Conservation (phyloP, 2,113 vertebrate genomes). For the Leuciscus idus region DNA sequence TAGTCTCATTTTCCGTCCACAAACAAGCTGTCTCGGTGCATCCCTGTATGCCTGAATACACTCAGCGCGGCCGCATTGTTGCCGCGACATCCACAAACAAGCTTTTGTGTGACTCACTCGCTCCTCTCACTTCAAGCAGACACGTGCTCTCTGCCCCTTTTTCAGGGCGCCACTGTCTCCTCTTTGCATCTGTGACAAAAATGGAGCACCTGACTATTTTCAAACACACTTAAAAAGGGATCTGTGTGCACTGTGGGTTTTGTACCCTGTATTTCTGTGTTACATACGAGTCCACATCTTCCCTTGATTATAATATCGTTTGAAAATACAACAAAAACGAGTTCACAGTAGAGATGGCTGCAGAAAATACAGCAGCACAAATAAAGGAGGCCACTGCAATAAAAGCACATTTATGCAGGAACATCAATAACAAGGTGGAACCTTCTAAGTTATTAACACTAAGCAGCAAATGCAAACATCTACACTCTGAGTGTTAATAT, state of each 20-base stretch:
- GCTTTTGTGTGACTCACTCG: slow-evolving; percentile 31
- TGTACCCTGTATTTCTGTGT: neutral
- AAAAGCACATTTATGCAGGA: neutral
- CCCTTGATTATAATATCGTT: slow-evolving; percentile 11
- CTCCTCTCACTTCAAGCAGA: slow-evolving; percentile 12
- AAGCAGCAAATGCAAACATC: neutral
- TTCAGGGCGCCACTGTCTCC: neutral
- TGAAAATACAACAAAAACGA: neutral
- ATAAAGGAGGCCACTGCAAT: slow-evolving; percentile 12
- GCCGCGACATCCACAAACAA: slow-evolving; percentile 27
- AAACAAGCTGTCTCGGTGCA: slow-evolving; percentile 39
- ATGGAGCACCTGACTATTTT: slow-evolving; percentile 33
- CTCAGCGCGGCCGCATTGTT: neutral
- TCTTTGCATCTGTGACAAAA: slow-evolving; percentile 17
- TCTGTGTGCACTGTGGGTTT: neutral
- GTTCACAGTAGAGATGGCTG: neutral
- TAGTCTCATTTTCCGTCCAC: slow-evolving; percentile 40
- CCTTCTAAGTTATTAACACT: neutral
- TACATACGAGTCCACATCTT: neutral
- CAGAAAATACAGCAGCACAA: neutral
- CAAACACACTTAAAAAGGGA: slow-evolving; percentile 2
- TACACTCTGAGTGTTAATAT: neutral
- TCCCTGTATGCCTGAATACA: slow-evolving; percentile 2
- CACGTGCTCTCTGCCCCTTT: slow-evolving; percentile 16
- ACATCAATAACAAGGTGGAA: slow-evolving; percentile 7